Evolutionary conservation across 35 echinoderm and acorn worm species (phyloP).

Genomic region (Lytechinus variegatus): DNA sequence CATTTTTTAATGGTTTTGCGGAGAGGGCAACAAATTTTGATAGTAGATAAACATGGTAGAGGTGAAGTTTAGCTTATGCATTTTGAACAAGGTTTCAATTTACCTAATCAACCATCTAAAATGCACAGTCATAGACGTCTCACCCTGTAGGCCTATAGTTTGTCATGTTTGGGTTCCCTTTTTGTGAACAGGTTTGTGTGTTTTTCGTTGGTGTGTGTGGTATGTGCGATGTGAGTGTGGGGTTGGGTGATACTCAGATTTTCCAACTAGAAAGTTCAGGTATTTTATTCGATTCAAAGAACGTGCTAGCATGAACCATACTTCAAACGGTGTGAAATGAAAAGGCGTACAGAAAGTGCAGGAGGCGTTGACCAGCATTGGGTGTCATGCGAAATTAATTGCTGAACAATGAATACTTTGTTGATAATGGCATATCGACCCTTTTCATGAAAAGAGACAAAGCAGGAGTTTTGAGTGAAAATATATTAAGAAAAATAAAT

Average conservation of each 20-base stretch:
- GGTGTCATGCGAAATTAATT: conserved; percentile 18
- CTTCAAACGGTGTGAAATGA: neutral
- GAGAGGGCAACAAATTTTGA: neutral
- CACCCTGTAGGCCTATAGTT: no score
- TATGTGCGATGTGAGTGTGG: no score
- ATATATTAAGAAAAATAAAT: neutral
- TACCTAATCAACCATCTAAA: neutral
- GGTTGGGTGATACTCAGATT: neutral
- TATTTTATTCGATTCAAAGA: neutral
- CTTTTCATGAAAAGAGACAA: neutral
- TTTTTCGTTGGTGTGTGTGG: neutral
- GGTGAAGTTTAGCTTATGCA: neutral
- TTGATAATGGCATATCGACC: neutral
- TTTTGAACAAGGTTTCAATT: neutral
- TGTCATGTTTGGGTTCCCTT: neutral
- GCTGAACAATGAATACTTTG: neutral
- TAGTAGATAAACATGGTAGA: neutral
- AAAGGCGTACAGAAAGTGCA: neutral
- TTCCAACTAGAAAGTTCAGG: neutral
- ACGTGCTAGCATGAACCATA: neutral
- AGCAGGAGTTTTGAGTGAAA: neutral
- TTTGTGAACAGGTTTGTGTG: neutral
- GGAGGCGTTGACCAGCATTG: neutral
- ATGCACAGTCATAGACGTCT: neutral
- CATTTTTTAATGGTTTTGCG: neutral